Percentiles rank a stretch among this genome's conserved stretches.
Conservation (phyloP, 2,797 vertebrate species). For the Darevskia mixta region DNA sequence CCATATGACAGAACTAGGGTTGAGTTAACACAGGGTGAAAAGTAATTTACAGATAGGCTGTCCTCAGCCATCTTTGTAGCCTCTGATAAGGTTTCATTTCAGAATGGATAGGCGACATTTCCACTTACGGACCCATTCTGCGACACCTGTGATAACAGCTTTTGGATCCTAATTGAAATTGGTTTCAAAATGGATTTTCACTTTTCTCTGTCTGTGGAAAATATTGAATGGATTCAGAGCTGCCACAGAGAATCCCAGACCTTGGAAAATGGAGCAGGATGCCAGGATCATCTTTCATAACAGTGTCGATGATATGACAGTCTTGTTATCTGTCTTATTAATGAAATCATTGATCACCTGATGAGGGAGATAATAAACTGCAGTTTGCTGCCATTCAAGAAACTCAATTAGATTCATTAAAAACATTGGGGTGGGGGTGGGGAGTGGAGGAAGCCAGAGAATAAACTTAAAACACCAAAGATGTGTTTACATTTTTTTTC, state of each 20-base stretch:
- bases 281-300: slow-evolving; percentile 94
- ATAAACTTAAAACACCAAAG: slow-evolving; percentile 37
- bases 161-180: slow-evolving; percentile 99
- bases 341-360: slow-evolving; percentile 99
- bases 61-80: slow-evolving; percentile 98
- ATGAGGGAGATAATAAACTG: slow-evolving; percentile 97
- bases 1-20: slow-evolving; percentile 99
- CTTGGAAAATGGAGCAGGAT: slow-evolving; percentile 88
- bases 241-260: slow-evolving; percentile 83
- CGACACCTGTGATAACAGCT: slow-evolving; percentile 99
- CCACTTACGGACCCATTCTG: slow-evolving; percentile 98
- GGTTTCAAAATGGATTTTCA: slow-evolving; percentile 99
- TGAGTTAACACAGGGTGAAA: slow-evolving; percentile 98
- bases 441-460: slow-evolving; percentile 48
- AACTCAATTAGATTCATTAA: slow-evolving; percentile 77
- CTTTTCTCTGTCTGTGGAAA: slow-evolving; percentile 92
- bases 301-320: slow-evolving; percentile 92
- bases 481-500: slow-evolving; percentile 65
- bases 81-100: slow-evolving; percentile 99
- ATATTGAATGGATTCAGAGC: slow-evolving; percentile 89
- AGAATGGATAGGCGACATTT: slow-evolving; percentile 99
- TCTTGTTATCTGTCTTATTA: slow-evolving; percentile 98
- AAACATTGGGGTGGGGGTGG: slow-evolving; percentile 42
- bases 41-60: slow-evolving; percentile 99
- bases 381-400: slow-evolving; percentile 75